A percentile compares a stretch with the other conserved stretches of the same genome.
These are phyloP conservation scores for Dynastes tityus DNA, from an alignment of 2,888 invertebrate genomes.

Conservation along the genomic window DNA sequence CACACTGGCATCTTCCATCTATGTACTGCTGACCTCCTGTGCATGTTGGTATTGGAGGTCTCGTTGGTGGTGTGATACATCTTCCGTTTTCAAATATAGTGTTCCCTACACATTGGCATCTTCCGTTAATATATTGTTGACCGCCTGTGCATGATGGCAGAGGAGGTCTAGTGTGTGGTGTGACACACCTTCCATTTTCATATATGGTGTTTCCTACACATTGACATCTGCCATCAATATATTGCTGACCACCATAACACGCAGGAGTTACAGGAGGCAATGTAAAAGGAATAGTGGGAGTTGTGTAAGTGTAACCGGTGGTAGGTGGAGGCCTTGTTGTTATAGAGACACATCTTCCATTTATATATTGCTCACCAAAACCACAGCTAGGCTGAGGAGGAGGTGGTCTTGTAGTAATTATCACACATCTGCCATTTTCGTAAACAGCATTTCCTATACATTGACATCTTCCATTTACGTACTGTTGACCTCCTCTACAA, in stretches of 20 bases:
- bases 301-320: conserved; percentile 19
- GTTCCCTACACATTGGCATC: conserved; percentile 23
- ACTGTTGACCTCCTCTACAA: conserved; percentile 16
- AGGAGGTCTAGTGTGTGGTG: conserved; percentile 8
- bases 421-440: conserved; percentile 35
- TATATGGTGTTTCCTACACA: background rate
- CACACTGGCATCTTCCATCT: conserved; percentile 31
- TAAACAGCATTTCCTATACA: conserved; percentile 12
- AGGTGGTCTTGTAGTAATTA: conserved; percentile 17
- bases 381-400: conserved; percentile 29
- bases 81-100: conserved; percentile 32
- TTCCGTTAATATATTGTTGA: conserved; percentile 39
- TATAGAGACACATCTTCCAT: no score
- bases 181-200: conserved; percentile 41
- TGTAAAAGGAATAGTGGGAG: conserved; percentile 23
- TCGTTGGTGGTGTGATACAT: background rate
- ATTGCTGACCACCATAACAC: conserved; percentile 10
- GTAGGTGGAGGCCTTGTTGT: background rate
- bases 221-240: conserved; percentile 33
- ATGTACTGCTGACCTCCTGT: conserved; percentile 2
- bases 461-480: conserved; percentile 23
- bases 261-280: conserved; percentile 31
- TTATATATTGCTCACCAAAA: background rate
- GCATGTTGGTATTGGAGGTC: conserved; percentile 19
- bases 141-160: conserved; percentile 7